Conservation (phyloP, 2,113 vertebrate genomes). For the Labeo rohita region DNA sequence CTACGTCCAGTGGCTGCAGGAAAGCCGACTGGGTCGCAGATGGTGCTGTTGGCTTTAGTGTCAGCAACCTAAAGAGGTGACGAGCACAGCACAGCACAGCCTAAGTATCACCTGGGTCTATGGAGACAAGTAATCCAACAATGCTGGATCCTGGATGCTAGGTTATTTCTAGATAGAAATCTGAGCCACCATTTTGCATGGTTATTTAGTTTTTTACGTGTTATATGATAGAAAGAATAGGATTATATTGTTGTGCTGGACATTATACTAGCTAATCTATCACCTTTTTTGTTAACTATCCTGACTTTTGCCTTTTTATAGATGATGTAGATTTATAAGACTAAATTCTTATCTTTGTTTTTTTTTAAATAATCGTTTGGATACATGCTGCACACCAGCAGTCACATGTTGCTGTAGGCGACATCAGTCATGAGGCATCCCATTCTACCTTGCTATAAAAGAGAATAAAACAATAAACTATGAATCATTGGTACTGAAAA, state of each 20-base stretch:
- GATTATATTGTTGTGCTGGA: background rate
- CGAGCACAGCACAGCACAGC: background rate
- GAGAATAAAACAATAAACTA: constrained; percentile 2
- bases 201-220: background rate
- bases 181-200: background rate
- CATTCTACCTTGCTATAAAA: constrained; percentile 16
- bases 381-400: background rate
- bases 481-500: constrained; percentile 7
- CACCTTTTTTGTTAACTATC: background rate
- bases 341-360: background rate
- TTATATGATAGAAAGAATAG: background rate
- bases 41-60: constrained; percentile 30
- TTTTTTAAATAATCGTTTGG: background rate
- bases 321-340: background rate
- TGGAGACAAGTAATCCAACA: background rate
- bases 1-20: background rate
- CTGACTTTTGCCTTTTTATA: background rate
- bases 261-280: background rate
- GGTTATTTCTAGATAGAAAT: background rate
- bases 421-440: background rate
- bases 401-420: constrained; percentile 23
- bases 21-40: constrained; percentile 30
- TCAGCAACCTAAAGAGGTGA: constrained; percentile 37
- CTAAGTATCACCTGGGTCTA: constrained; percentile 20
- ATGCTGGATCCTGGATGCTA: background rate